Evolutionary conservation across 2,888 invertebrate genomes (phyloP).

Genomic region (Pterostichus madidus): DNA sequence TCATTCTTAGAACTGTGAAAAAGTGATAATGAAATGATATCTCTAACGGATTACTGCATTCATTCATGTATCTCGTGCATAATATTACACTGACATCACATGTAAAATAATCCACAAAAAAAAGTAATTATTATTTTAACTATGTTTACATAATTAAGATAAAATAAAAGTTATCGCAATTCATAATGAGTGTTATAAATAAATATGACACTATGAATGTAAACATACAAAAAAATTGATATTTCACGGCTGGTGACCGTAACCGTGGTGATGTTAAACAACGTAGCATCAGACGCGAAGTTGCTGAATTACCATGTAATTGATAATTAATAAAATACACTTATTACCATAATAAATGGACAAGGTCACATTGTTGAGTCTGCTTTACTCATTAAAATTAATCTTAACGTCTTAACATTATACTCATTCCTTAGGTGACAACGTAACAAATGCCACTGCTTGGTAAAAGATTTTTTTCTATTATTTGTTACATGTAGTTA

Average conservation of each 20-base stretch:
- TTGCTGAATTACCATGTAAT: not conserved
- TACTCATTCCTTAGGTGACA: no score
- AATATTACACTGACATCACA: slow-evolving; percentile 3
- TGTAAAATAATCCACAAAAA: slow-evolving; percentile 26
- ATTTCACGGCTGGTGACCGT: no score
- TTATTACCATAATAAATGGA: slow-evolving; percentile 13
- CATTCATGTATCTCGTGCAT: no score
- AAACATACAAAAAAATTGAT: slow-evolving; percentile 1
- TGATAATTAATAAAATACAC: not conserved
- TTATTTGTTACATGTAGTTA: no score
- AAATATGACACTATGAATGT: slow-evolving; percentile 28
- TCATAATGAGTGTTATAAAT: slow-evolving; percentile 29
- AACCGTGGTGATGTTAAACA: no score
- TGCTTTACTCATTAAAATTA: slow-evolving; percentile 24
- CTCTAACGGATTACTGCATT: no score
- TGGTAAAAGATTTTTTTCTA: no score
- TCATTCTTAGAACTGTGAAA: no score
- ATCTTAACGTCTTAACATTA: no score
- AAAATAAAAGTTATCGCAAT: not conserved
- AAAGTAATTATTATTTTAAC: slow-evolving; percentile 6
- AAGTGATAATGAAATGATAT: no score
- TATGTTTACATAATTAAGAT: slow-evolving; percentile 39
- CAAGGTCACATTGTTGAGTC: slow-evolving; percentile 5
- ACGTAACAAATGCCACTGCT: no score
- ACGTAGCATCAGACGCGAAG: not conserved